These are phyloP conservation scores for Cephus rjabovi DNA, from an alignment of 2,888 invertebrate species.

Conservation along the genomic window DNA sequence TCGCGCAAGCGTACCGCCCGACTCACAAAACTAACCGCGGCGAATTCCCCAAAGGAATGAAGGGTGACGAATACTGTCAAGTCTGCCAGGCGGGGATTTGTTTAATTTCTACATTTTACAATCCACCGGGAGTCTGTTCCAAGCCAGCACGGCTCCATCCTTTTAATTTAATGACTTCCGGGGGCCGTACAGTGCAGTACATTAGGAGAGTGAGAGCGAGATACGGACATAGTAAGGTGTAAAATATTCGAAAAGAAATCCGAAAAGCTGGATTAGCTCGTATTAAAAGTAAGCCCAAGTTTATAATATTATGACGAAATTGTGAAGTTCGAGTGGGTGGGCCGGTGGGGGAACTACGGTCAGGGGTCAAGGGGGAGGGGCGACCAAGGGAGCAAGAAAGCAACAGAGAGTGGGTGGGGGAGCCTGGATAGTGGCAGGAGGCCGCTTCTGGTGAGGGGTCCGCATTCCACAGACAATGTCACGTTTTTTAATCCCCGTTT, in stretches of 20 bases:
- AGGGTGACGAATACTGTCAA: conserved; percentile 1
- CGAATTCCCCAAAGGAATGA: neutral
- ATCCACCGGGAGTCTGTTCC: neutral
- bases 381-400: conserved; percentile 12
- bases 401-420: conserved; percentile 12
- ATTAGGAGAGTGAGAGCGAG: neutral
- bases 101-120: neutral
- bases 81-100: neutral
- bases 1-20: neutral
- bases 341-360: conserved; percentile 3
- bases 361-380: conserved; percentile 14
- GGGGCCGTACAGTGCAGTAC: neutral
- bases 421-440: conserved; percentile 27
- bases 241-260: neutral
- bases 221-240: neutral
- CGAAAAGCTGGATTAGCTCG: neutral
- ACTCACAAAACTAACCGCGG: neutral
- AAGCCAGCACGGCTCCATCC: neutral
- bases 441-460: conserved; percentile 56
- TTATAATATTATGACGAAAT: conserved; percentile 52
- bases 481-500: conserved; percentile 65
- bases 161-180: conserved; percentile 1
- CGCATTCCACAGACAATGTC: conserved; percentile 67
- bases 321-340: conserved; percentile 34
- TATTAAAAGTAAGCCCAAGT: conserved; percentile 6